Percentiles rank a stretch among this genome's conserved stretches.
Conservation (phyloP, 1,140 invertebrate species). For the Arion vulgaris region DNA sequence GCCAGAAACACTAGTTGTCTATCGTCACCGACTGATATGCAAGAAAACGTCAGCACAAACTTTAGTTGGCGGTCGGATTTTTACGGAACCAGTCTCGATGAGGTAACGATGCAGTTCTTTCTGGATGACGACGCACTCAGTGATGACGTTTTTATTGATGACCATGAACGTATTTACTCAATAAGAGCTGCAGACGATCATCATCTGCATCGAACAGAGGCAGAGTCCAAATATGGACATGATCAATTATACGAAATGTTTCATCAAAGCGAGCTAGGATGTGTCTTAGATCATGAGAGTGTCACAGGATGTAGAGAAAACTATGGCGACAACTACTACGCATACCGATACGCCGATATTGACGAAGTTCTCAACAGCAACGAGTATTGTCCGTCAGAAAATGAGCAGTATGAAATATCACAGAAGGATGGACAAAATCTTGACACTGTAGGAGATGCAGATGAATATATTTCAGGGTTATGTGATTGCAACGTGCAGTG, state of each 20-base stretch:
- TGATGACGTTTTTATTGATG: constrained; percentile 37
- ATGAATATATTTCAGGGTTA: background rate
- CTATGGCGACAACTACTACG: constrained; percentile 15
- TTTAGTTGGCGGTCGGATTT: constrained; percentile 23
- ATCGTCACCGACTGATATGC: background rate
- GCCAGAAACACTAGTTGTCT: background rate
- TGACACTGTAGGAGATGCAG: background rate
- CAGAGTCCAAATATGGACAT: background rate
- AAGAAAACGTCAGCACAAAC: background rate
- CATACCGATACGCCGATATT: constrained; percentile 29
- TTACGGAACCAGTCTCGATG: constrained; percentile 32
- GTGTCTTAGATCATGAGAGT: background rate
- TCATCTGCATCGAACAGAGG: background rate
- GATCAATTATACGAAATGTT: background rate
- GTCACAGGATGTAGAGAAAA: background rate
- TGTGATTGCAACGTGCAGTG: background rate
- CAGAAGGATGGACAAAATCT: background rate
- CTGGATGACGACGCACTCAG: constrained; percentile 36
- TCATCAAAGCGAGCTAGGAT: background rate
- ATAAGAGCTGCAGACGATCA: too few species aligned
- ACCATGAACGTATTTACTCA: background rate
- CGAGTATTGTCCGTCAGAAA: background rate
- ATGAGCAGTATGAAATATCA: background rate
- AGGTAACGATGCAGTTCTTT: constrained; percentile 29
- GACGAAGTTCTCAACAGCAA: constrained; percentile 19